Percentiles rank a stretch among this genome's conserved stretches.
Conservation (phyloP, 2,113 vertebrate species). For the Bombycilla garrulus region DNA sequence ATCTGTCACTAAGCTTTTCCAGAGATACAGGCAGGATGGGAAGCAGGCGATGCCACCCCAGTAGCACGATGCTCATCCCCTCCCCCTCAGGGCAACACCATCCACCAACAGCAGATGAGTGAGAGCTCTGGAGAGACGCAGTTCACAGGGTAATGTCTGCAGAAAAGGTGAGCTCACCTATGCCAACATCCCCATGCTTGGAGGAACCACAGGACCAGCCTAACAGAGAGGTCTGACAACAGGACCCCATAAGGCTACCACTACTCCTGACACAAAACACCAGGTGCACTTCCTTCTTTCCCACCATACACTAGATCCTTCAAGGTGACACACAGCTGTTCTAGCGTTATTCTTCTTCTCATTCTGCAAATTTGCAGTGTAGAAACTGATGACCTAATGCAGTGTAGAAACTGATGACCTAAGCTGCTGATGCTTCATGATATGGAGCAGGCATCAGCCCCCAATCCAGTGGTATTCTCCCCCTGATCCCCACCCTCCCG, state of each 20-base stretch:
- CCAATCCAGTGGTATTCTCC: neutral
- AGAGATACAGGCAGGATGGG: neutral
- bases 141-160: fast-evolving
- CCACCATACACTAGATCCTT: neutral
- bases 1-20: neutral
- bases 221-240: neutral
- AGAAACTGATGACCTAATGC: neutral
- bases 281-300: neutral
- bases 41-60: neutral
- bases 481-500: fast-evolving
- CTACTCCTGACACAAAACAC: neutral
- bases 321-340: neutral
- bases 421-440: neutral
- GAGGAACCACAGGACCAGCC: neutral
- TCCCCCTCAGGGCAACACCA: neutral
- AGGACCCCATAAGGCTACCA: neutral
- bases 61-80: fast-evolving
- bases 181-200: neutral
- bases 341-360: neutral
- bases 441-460: neutral
- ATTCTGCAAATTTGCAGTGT: neutral
- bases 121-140: neutral
- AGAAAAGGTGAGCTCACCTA: neutral
- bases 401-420: neutral
- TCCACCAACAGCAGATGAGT: neutral